phyloP scores from a whole-genome alignment of 1,140 invertebrate species.

The Drosophila nebulosa region DNA sequence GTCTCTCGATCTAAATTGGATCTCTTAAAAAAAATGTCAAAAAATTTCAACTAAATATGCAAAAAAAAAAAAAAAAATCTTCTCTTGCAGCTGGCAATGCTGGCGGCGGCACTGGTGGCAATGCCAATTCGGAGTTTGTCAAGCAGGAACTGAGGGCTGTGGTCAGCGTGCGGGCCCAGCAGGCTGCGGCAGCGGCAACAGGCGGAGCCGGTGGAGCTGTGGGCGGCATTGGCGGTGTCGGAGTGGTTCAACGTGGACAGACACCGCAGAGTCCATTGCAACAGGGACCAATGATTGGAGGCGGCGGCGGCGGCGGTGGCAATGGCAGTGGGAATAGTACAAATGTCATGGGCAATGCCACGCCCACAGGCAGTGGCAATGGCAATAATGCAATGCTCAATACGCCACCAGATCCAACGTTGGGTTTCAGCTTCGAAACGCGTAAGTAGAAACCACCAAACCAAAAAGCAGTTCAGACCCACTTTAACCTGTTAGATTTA shows the following conservation, averaged over 20 bases:
- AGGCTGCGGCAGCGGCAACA: slow-evolving; percentile 70
- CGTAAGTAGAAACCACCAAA: slow-evolving; percentile 41
- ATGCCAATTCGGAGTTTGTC: slow-evolving; percentile 87
- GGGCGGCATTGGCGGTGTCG: slow-evolving; percentile 29
- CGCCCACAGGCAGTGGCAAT: slow-evolving; percentile 54
- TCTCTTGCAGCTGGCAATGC: slow-evolving; percentile 54
- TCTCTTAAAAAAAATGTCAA: too few species aligned
- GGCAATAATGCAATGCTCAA: slow-evolving; percentile 69
- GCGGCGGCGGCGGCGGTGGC: slow-evolving; percentile 32
- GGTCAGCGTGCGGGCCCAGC: slow-evolving; percentile 90
- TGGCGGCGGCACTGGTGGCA: slow-evolving; percentile 47
- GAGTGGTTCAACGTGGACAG: slow-evolving; percentile 53
- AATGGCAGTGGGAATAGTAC: slow-evolving; percentile 68
- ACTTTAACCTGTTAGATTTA: too few species aligned
- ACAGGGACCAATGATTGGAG: slow-evolving; percentile 60
- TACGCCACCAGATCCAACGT: slow-evolving; percentile 72
- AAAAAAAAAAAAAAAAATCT: background rate
- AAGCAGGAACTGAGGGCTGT: slow-evolving; percentile 93
- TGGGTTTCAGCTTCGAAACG: slow-evolving; percentile 77
- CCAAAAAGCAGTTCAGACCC: too few species aligned
- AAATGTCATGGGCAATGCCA: slow-evolving; percentile 68
- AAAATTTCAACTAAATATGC: background rate
- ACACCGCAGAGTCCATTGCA: slow-evolving; percentile 78
- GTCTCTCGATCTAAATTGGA: background rate
- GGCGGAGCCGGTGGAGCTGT: slow-evolving; percentile 47